phyloP scores from a whole-genome alignment of 2,797 vertebrate species.

The Neoniphon sammara region DNA sequence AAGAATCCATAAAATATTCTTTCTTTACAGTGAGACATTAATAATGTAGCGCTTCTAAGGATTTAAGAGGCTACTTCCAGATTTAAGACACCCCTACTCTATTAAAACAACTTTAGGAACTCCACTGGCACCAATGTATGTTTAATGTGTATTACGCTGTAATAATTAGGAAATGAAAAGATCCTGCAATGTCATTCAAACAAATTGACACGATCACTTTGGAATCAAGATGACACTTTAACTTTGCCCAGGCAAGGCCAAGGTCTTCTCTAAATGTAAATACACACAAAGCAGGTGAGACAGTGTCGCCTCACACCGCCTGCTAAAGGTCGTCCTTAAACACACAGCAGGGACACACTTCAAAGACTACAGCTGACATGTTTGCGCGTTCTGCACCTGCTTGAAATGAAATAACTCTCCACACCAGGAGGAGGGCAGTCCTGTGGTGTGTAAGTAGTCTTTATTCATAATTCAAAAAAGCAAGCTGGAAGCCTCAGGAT shows the following conservation, averaged over 20 bases:
- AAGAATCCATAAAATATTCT: constrained; percentile 76
- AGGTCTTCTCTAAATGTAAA: neutral
- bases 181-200: constrained; percentile 24
- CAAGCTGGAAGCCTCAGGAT: no score
- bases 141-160: constrained; percentile 64
- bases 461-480: no score
- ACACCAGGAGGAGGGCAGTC: no score
- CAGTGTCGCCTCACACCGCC: no score
- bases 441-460: no score
- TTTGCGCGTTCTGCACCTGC: no score
- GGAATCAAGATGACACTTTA: constrained; percentile 16
- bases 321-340: no score
- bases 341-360: no score
- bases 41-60: constrained; percentile 75
- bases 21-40: constrained; percentile 78
- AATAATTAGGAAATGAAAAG: constrained; percentile 53
- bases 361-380: no score
- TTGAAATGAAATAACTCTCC: no score
- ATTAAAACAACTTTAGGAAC: constrained; percentile 63
- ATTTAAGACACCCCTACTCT: constrained; percentile 72
- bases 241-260: constrained; percentile 14
- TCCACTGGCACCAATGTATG: constrained; percentile 54
- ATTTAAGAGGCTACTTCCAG: constrained; percentile 71
- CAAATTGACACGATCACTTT: constrained; percentile 27
- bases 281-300: no score